These are phyloP conservation scores for Mesoclemmys tuberculata DNA, from an alignment of 2,113 vertebrate genomes.

Conservation along the genomic window DNA sequence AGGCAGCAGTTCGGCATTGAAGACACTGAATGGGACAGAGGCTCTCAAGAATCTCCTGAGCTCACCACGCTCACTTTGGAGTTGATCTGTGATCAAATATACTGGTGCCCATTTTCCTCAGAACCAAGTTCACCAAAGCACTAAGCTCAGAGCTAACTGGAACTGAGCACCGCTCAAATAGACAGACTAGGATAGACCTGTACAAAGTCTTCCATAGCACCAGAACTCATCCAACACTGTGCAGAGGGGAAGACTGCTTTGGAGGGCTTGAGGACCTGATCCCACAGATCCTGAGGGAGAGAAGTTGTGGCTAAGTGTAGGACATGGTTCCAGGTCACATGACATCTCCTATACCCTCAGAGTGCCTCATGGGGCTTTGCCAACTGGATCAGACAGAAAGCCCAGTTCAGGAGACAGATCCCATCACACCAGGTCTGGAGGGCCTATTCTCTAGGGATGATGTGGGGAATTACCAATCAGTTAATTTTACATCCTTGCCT, in stretches of 20 bases:
- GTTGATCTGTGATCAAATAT: not conserved
- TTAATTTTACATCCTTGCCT: not conserved
- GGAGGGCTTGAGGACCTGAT: not conserved
- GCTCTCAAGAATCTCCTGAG: not conserved
- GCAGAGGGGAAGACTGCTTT: not conserved
- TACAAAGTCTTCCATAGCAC: too few relatives aligned
- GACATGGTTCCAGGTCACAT: not conserved
- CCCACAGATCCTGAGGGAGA: not conserved
- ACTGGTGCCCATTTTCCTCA: not conserved
- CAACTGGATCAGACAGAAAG: not conserved
- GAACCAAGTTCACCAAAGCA: not conserved
- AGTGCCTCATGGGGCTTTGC: not conserved
- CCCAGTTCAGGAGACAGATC: not conserved
- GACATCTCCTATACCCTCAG: not conserved
- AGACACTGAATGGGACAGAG: not conserved
- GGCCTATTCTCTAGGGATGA: not conserved
- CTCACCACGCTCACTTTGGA: not conserved
- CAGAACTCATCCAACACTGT: too few relatives aligned
- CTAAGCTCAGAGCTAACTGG: not conserved
- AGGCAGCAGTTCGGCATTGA: not conserved
- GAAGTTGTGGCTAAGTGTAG: not conserved
- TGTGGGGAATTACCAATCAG: not conserved
- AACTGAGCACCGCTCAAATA: not conserved
- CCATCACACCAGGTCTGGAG: not conserved
- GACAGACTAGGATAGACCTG: not conserved